phyloP scores from a whole-genome alignment of 2,888 invertebrate genomes.

The Crematogaster levior region DNA sequence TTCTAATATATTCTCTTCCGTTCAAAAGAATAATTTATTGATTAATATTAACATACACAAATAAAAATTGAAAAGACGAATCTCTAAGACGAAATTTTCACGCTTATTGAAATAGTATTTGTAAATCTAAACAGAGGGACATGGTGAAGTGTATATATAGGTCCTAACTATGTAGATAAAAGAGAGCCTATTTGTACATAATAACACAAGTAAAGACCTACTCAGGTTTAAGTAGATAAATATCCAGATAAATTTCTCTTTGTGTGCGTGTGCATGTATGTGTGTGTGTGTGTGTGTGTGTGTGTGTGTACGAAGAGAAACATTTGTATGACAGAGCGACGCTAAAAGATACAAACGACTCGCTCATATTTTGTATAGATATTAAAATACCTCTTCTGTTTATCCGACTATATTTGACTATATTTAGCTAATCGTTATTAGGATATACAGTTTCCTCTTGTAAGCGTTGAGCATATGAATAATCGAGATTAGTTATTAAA shows the following conservation, averaged over 20 bases:
- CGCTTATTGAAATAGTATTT: constrained; percentile 50
- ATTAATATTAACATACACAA: not conserved
- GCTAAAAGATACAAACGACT: constrained; percentile 55
- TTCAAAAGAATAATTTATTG: not conserved
- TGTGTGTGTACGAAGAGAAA: constrained; percentile 5
- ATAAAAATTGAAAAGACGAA: not conserved
- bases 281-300: no score
- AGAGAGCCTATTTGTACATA: constrained; percentile 58
- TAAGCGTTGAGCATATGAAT: not conserved
- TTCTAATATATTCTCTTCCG: not conserved
- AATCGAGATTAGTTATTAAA: constrained; percentile 2
- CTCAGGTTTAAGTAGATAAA: constrained; percentile 42
- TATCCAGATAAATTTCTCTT: constrained; percentile 50
- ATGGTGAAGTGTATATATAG: constrained; percentile 41
- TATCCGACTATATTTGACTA: constrained; percentile 42
- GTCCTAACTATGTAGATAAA: constrained; percentile 56
- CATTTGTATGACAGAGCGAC: constrained; percentile 54
- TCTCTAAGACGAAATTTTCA: constrained; percentile 40
- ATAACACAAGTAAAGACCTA: constrained; percentile 34
- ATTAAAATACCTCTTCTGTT: constrained; percentile 64
- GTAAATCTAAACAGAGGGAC: constrained; percentile 32
- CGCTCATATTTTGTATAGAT: constrained; percentile 69
- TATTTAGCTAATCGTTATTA: not conserved
- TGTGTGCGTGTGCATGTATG: not conserved
- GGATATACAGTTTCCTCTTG: not conserved